Evolutionary conservation across 2,113 vertebrate genomes (phyloP).

Genomic region (Ondatra zibethicus): DNA sequence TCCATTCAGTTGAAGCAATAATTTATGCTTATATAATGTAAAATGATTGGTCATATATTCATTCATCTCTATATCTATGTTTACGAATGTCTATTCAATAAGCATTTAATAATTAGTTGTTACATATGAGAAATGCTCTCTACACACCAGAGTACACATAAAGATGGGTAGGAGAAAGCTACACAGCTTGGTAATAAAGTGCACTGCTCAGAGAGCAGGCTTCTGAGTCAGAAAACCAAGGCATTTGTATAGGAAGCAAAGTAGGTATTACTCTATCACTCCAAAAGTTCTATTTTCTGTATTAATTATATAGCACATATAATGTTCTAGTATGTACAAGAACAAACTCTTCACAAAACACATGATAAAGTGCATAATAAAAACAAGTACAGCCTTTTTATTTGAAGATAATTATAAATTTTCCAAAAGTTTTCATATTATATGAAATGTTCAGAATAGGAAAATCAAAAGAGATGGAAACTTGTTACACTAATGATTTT

Average conservation of each 20-base stretch:
- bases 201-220: neutral
- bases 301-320: neutral
- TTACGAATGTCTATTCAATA: neutral
- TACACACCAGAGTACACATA: neutral
- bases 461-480: neutral
- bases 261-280: neutral
- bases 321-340: neutral
- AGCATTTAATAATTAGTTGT: slow-evolving; percentile 5
- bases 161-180: neutral
- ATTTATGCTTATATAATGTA: neutral
- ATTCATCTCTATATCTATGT: neutral
- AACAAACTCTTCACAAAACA: slow-evolving; percentile 6
- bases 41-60: slow-evolving; percentile 2
- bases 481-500: neutral
- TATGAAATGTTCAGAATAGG: neutral
- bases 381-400: neutral
- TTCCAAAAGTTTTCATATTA: neutral
- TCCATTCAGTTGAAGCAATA: neutral
- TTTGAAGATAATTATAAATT: neutral
- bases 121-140: neutral
- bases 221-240: neutral
- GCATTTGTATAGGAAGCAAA: neutral
- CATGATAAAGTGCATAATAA: neutral
- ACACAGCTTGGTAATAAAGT: neutral
- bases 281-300: neutral